Percentiles rank a stretch among this genome's conserved stretches.
Conservation (phyloP, 2,797 vertebrate genomes). For the Gallinago nigripennis region DNA sequence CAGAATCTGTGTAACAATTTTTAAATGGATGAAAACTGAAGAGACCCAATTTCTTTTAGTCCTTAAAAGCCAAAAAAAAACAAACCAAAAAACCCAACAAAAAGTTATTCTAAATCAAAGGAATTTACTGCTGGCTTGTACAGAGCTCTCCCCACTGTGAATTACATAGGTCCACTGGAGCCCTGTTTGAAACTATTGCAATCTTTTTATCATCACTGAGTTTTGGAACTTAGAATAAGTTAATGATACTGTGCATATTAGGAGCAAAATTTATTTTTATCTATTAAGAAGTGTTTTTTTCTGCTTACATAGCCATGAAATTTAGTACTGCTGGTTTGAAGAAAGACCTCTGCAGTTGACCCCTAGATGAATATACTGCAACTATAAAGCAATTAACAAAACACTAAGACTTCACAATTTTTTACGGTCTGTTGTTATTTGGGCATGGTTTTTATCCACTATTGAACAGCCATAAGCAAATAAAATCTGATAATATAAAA, state of each 20-base stretch:
- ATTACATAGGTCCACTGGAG: background rate
- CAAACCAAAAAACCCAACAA: background rate
- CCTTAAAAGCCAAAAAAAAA: background rate
- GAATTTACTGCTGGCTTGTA: background rate
- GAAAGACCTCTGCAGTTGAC: background rate
- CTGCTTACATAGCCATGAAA: background rate
- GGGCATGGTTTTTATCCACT: background rate
- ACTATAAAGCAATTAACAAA: background rate
- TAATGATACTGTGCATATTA: background rate
- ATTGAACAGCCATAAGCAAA: background rate
- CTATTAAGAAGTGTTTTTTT: background rate
- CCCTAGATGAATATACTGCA: background rate
- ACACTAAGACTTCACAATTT: background rate
- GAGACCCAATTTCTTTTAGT: background rate
- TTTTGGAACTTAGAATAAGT: background rate
- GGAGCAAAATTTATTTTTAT: background rate
- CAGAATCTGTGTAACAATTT: background rate
- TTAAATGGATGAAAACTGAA: background rate
- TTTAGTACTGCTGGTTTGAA: background rate
- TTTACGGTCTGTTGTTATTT: background rate
- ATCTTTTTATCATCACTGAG: background rate
- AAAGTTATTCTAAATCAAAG: background rate
- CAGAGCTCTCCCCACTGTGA: background rate
- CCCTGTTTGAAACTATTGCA: background rate
- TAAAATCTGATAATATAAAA: background rate